Conservation (phyloP, 2,113 vertebrate species). For the Pedetes capensis region DNA sequence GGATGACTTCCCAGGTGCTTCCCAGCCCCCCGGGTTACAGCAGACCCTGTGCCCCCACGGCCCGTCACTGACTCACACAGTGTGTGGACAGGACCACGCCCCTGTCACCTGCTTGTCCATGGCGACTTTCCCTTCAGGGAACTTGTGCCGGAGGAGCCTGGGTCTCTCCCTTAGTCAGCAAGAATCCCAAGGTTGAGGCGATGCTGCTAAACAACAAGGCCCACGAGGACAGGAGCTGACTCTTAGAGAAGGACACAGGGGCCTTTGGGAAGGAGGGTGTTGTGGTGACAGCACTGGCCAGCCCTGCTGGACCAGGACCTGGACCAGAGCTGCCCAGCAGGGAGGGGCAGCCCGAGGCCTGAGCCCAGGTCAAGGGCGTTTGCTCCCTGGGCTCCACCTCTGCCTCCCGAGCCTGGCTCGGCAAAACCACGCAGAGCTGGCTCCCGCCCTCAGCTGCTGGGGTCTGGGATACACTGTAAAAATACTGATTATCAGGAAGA, state of each 20-base stretch:
- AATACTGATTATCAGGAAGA: neutral
- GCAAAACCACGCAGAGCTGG: accelerated
- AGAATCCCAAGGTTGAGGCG: too few relatives aligned
- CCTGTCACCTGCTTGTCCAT: neutral
- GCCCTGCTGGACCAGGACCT: neutral
- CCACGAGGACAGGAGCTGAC: neutral
- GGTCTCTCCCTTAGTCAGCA: neutral
- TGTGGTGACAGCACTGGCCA: neutral
- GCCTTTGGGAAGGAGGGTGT: neutral
- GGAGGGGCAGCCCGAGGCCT: neutral
- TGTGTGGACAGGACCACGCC: neutral
- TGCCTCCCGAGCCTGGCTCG: accelerated
- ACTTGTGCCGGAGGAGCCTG: too few relatives aligned
- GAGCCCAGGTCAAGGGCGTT: neutral
- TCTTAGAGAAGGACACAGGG: neutral
- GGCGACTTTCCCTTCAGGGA: neutral
- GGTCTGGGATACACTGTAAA: neutral
- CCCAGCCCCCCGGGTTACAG: neutral
- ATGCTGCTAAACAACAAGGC: too few relatives aligned
- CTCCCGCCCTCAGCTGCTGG: neutral
- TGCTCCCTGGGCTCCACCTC: neutral
- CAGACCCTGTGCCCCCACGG: neutral
- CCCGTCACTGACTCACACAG: too few relatives aligned
- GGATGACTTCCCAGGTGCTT: neutral
- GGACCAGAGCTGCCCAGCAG: neutral